Percentiles rank a stretch among this genome's conserved stretches.
These are phyloP conservation scores for Philereme vetulata DNA, from an alignment of 2,888 invertebrate genomes.

Conservation along the genomic window DNA sequence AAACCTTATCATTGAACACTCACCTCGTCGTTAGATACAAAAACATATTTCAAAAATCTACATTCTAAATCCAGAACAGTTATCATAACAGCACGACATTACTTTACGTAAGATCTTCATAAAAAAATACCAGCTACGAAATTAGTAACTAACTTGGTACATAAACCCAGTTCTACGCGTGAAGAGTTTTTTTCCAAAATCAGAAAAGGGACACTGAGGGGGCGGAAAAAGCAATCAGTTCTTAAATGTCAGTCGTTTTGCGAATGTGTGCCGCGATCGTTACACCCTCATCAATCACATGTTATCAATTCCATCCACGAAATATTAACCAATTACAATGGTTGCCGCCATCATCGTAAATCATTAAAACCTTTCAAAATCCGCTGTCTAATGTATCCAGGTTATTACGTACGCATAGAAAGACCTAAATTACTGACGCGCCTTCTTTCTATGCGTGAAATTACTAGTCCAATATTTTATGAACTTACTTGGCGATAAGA, in stretches of 20 bases:
- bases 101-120: no score
- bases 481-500: constrained; percentile 11
- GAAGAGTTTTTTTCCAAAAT: no score
- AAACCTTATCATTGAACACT: no score
- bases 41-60: no score
- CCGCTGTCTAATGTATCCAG: constrained; percentile 21
- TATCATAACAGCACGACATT: no score
- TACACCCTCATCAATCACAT: constrained; percentile 73
- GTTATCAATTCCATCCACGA: constrained; percentile 72
- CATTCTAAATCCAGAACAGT: no score
- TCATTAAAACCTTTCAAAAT: constrained; percentile 57
- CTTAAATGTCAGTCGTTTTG: constrained; percentile 38
- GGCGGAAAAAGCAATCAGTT: constrained; percentile 35
- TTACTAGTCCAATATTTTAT: constrained; percentile 5
- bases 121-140: no score
- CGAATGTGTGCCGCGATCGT: constrained; percentile 55
- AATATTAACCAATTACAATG: constrained; percentile 75
- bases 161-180: no score
- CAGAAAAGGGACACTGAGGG: constrained; percentile 5
- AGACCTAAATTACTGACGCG: constrained; percentile 1
- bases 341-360: constrained; percentile 56
- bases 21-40: no score
- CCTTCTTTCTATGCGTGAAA: background rate
- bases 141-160: no score
- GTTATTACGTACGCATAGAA: background rate